phyloP scores from a whole-genome alignment of 2,888 invertebrate genomes.

The Rosalia funebris region DNA sequence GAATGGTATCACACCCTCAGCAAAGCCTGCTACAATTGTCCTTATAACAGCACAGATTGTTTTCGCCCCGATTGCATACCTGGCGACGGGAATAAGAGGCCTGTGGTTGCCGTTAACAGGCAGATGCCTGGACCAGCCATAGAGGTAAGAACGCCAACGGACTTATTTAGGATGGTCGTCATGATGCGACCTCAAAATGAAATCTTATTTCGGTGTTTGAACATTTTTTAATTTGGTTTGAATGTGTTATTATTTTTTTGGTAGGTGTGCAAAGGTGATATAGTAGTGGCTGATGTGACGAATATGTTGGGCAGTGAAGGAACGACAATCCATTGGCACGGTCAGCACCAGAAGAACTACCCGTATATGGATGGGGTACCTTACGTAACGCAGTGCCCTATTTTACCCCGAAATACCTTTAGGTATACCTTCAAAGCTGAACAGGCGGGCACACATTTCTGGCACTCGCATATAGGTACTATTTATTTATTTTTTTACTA shows the following conservation, averaged over 20 bases:
- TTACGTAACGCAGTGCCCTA: constrained; percentile 86
- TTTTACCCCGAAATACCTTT: constrained; percentile 78
- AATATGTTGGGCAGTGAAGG: constrained; percentile 83
- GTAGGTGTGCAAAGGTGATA: constrained; percentile 88
- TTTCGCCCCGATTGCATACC: constrained; percentile 81
- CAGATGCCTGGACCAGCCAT: constrained; percentile 88
- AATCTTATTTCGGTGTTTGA: no score
- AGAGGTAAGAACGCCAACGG: constrained; percentile 71
- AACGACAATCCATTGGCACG: constrained; percentile 93
- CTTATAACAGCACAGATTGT: constrained; percentile 79
- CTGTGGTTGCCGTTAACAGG: constrained; percentile 83
- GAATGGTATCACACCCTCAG: constrained; percentile 89
- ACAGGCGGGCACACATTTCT: constrained; percentile 85
- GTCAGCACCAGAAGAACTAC: constrained; percentile 79
- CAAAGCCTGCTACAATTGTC: constrained; percentile 89
- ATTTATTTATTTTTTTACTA: no score
- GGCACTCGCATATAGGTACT: constrained; percentile 79
- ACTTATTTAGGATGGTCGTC: no score
- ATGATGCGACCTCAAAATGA: no score
- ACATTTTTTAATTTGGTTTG: no score
- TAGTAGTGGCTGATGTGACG: constrained; percentile 82
- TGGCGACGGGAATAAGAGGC: constrained; percentile 81
- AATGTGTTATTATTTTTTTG: no score
- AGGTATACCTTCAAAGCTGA: constrained; percentile 79
- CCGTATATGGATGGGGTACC: constrained; percentile 93